Base-by-base conservation (phyloP, 2,797 vertebrate genomes). In the Psittacula derbiana region DNA sequence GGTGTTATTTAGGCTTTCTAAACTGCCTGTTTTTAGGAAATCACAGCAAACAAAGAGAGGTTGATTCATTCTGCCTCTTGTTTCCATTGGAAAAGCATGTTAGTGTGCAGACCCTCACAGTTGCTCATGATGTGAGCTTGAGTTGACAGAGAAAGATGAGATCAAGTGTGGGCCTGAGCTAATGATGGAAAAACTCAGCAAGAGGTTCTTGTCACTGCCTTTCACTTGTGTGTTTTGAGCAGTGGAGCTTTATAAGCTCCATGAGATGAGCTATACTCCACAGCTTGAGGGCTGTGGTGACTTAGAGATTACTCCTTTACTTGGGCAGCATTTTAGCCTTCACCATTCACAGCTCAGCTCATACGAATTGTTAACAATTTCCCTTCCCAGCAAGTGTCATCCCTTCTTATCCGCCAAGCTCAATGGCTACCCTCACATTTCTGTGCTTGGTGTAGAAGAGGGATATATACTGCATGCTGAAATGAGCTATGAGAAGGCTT, bases 381-480 rank as follows among this genome's bases (percentile, higher is more conserved):
- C 41, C 55, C 13, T 30, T 36, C 62, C 40, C 58, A 52, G n/a
- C 11, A 20, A 57, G 4, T 3, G 8, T 17, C 24, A 16, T 31
- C n/a, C 41, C 31, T 18, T 33, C 36, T 46, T 69, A 53, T 11
- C 60, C 91, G 55, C 40, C 65, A 2, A 2, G 0, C 46, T 72
- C 40, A 20, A 0, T 16, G 12, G 8, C 16, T 16, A 41, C 69
- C 78, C 57, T 72, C 33, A 9, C 33, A 5, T 17, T 38, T 72
- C 75, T 36, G 25, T 31, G 49, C 28, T 1, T 66, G 20, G 16
- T 38, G 50, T 36, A 36, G 65, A 8, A 43, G 75, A 60, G 40
- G 69, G 69, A 53, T 65, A 3, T 4, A 30, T 5, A 2, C 20
- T 43, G 30, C 1, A 0, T 3, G 15, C 14, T 40, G 41, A 64